A percentile compares a stretch with the other conserved stretches of the same genome.
These are phyloP conservation scores for Zaprionus gabonicus DNA, from an alignment of 1,140 invertebrate species.

Conservation along the genomic window DNA sequence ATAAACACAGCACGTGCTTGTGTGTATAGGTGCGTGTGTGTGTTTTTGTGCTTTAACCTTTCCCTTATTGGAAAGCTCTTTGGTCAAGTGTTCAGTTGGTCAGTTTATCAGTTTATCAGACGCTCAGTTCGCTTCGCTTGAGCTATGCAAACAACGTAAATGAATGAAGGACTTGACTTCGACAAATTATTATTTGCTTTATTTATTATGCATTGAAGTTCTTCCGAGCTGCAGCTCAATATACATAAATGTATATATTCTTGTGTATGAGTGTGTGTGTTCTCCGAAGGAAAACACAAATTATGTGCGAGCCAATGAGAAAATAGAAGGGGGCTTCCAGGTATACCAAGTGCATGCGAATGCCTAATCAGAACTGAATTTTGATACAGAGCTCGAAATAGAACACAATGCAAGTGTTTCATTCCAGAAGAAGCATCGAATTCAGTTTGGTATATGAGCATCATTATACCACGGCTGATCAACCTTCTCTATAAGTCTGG, in stretches of 20 bases:
- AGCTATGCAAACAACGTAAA: slow-evolving; percentile 53
- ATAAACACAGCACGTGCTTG: slow-evolving; percentile 44
- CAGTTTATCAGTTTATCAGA: slow-evolving; percentile 29
- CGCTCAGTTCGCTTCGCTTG: slow-evolving; percentile 35
- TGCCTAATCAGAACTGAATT: not conserved
- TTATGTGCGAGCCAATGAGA: slow-evolving; percentile 9
- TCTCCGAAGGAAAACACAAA: slow-evolving; percentile 38
- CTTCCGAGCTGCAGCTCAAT: slow-evolving; percentile 18
- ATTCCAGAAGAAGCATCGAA: not conserved
- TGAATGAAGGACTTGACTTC: slow-evolving; percentile 42
- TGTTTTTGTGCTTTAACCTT: slow-evolving; percentile 42
- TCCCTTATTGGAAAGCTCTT: slow-evolving; percentile 31
- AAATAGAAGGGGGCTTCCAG: slow-evolving; percentile 9
- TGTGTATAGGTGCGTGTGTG: slow-evolving; percentile 8
- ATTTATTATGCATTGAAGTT: slow-evolving; percentile 80
- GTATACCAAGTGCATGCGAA: not conserved
- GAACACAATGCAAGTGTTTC: not conserved
- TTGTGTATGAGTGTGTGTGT: slow-evolving; percentile 8
- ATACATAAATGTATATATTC: not conserved
- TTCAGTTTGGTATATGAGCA: not conserved
- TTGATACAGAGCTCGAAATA: not conserved
- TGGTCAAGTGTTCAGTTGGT: slow-evolving; percentile 23
- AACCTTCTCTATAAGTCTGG: slow-evolving; percentile 3
- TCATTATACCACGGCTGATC: not conserved
- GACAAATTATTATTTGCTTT: slow-evolving; percentile 73